Percentiles rank a stretch among this genome's conserved stretches.
Evolutionary conservation across 1,140 invertebrate species (phyloP).

Genomic region (Trachelipus rathkii): DNA sequence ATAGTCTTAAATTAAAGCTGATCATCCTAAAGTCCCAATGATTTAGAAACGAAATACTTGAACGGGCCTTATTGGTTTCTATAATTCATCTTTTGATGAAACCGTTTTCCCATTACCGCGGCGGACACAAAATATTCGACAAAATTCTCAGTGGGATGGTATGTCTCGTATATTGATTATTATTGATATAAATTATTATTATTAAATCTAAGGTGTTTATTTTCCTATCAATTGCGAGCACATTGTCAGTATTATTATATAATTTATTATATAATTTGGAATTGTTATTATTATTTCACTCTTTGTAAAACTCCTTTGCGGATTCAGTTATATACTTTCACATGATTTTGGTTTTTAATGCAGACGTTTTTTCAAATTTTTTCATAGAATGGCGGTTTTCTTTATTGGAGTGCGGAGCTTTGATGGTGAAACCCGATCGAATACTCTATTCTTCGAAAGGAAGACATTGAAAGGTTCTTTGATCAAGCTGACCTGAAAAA

Average conservation of each 20-base stretch:
- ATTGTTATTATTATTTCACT: not conserved
- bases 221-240: no score
- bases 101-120: constrained; percentile 41
- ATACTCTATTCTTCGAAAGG: constrained; percentile 50
- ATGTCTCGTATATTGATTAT: not conserved
- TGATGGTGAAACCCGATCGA: constrained; percentile 51
- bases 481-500: constrained; percentile 51
- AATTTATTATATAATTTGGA: no score
- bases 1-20: not conserved
- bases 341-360: not conserved
- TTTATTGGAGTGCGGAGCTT: constrained; percentile 51
- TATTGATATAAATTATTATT: no score
- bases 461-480: constrained; percentile 48
- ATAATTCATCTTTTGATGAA: constrained; percentile 21
- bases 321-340: not conserved
- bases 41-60: not conserved
- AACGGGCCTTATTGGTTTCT: not conserved
- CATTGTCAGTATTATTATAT: no score
- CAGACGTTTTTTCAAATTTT: not conserved
- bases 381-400: constrained; percentile 47
- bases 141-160: constrained; percentile 39
- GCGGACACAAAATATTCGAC: constrained; percentile 41
- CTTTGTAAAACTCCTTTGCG: no score
- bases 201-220: no score
- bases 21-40: not conserved